Percentiles rank a stretch among this genome's conserved stretches.
Evolutionary conservation across 1,140 invertebrate genomes (phyloP).

Genomic region (Drosophila cardini): DNA sequence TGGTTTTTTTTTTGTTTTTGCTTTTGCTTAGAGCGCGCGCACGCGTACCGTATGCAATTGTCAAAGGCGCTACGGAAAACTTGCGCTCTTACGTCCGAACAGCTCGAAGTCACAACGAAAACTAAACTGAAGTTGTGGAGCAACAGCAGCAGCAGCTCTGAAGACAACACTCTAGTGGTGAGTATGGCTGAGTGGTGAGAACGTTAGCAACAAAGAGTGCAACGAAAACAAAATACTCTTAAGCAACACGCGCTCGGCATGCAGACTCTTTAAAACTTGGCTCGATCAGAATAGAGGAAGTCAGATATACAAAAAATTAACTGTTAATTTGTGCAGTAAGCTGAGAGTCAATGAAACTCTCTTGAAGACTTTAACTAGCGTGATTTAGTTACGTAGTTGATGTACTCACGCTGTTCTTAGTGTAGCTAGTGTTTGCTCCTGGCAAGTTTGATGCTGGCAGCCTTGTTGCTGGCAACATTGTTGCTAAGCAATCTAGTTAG

Average conservation of each 20-base stretch:
- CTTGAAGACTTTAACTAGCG: background rate
- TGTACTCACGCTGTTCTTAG: background rate
- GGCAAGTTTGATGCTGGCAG: slow-evolving; percentile 19
- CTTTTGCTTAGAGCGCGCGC: slow-evolving; percentile 54
- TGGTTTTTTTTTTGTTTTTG: slow-evolving; percentile 43
- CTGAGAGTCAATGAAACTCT: no score
- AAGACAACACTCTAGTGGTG: slow-evolving; percentile 30
- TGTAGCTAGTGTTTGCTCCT: slow-evolving; percentile 1
- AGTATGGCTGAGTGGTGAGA: slow-evolving; percentile 21
- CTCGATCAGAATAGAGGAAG: background rate
- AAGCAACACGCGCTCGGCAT: background rate
- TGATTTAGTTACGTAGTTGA: background rate
- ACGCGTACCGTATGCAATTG: slow-evolving; percentile 58
- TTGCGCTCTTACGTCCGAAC: slow-evolving; percentile 51
- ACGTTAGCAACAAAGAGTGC: slow-evolving; percentile 1
- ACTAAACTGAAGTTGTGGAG: slow-evolving; percentile 52
- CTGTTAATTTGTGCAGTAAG: background rate
- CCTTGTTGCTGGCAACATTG: slow-evolving; percentile 21
- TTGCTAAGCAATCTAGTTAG: background rate
- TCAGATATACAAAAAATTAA: background rate
- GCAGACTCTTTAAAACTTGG: background rate
- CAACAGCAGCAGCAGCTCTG: slow-evolving; percentile 4
- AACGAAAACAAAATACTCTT: slow-evolving; percentile 11
- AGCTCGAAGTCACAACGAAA: slow-evolving; percentile 63
- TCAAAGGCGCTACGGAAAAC: slow-evolving; percentile 4